Evolutionary conservation across 2,888 invertebrate genomes (phyloP).

Genomic region (Xylota segnis): DNA sequence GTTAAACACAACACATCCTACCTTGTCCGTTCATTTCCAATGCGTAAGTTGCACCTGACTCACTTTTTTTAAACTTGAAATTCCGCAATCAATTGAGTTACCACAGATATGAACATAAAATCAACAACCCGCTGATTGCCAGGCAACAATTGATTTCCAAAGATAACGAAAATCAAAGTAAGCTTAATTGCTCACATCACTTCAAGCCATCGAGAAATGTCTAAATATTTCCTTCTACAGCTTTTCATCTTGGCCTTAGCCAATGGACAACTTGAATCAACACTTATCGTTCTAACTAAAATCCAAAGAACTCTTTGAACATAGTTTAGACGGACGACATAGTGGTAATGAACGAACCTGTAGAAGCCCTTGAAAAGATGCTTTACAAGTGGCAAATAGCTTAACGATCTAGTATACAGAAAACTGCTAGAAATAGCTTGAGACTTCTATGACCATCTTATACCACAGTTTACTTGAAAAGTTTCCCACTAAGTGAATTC

Average conservation of each 20-base stretch:
- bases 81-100: slow-evolving; percentile 33
- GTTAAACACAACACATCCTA: slow-evolving; percentile 9
- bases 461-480: too few species aligned
- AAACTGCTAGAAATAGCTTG: too few species aligned
- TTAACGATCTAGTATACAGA: too few species aligned
- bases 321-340: too few species aligned
- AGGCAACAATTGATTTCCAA: slow-evolving; percentile 53
- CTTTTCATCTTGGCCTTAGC: slow-evolving; percentile 16
- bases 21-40: not conserved
- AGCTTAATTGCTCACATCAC: not conserved
- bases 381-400: too few species aligned
- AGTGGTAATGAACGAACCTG: too few species aligned
- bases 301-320: too few species aligned
- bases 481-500: too few species aligned
- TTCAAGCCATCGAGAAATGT: slow-evolving; percentile 29
- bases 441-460: too few species aligned
- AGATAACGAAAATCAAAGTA: slow-evolving; percentile 35
- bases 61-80: slow-evolving; percentile 31
- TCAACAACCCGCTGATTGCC: slow-evolving; percentile 45
- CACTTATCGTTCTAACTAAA: too few species aligned
- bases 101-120: slow-evolving; percentile 7
- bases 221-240: slow-evolving; percentile 28
- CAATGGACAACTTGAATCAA: not conserved
- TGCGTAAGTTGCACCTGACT: not conserved
- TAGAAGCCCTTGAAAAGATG: too few species aligned